These are phyloP conservation scores for Zalophus californianus DNA, from an alignment of 2,797 vertebrate species.

Conservation along the genomic window DNA sequence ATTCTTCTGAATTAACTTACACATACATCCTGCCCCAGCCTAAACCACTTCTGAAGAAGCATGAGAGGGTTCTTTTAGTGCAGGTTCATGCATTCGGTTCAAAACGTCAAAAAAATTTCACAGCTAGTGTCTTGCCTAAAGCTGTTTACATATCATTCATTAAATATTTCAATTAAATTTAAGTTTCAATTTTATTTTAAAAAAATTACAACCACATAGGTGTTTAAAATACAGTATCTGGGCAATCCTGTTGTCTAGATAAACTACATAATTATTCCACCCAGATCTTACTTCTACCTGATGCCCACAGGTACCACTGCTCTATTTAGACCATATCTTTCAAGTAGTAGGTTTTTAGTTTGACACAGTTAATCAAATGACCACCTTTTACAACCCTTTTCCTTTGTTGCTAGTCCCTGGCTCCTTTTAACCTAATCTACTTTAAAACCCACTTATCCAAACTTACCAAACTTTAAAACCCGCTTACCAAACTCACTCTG, in stretches of 20 bases:
- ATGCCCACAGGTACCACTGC: conserved; percentile 7
- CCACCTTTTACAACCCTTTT: conserved; percentile 57
- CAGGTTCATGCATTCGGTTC: conserved; percentile 53
- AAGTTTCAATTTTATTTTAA: conserved; percentile 63
- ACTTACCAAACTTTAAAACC: conserved; percentile 10
- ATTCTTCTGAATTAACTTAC: neutral
- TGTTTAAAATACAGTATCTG: conserved; percentile 77
- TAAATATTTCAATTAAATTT: conserved; percentile 58
- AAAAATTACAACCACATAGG: conserved; percentile 78
- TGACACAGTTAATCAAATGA: conserved; percentile 76
- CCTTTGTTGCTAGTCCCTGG: conserved; percentile 26
- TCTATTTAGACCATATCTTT: conserved; percentile 61
- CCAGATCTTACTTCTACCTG: conserved; percentile 80
- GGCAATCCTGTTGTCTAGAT: conserved; percentile 79
- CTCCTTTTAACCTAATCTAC: neutral
- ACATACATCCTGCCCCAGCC: neutral
- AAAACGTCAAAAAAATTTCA: conserved; percentile 64
- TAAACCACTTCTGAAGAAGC: neutral
- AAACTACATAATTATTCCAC: conserved; percentile 67
- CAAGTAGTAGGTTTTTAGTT: conserved; percentile 75
- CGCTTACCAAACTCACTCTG: neutral
- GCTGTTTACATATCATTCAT: conserved; percentile 69
- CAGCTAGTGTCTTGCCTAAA: conserved; percentile 63
- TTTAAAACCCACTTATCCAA: conserved; percentile 24
- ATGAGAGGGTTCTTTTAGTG: neutral